Conservation (phyloP, 2,797 vertebrate genomes). For the Onychomys leucogaster region DNA sequence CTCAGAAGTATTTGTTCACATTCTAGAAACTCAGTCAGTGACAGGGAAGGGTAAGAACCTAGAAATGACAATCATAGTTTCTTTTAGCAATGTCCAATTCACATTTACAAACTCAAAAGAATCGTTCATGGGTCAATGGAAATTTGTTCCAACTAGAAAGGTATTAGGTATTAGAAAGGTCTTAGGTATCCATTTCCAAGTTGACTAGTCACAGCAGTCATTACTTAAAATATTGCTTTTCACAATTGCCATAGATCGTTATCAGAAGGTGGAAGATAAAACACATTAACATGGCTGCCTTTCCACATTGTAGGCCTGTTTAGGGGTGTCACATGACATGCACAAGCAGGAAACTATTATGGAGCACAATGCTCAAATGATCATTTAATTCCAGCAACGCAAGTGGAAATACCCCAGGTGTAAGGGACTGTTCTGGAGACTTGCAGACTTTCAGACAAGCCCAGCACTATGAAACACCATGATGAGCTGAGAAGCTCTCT, state of each 20-base stretch:
- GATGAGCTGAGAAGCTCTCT: background rate
- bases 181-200: background rate
- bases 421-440: background rate
- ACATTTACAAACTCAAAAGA: constrained; percentile 4
- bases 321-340: background rate
- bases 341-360: background rate
- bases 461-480: background rate
- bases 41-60: background rate
- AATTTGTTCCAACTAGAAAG: constrained; percentile 34
- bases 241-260: background rate
- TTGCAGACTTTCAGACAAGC: background rate
- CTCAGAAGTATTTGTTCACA: background rate
- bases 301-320: background rate
- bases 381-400: background rate
- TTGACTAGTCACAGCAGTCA: background rate
- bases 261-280: background rate
- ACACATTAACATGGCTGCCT: background rate
- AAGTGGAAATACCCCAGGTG: background rate
- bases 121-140: constrained; percentile 15
- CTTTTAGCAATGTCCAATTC: background rate
- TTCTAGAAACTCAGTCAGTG: constrained; percentile 34
- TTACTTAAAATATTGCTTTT: constrained; percentile 9
- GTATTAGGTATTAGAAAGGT: background rate
- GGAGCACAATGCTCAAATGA: background rate
- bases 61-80: background rate